phyloP scores from a whole-genome alignment of 2,888 invertebrate genomes.

The Agriopis aurantiaria region DNA sequence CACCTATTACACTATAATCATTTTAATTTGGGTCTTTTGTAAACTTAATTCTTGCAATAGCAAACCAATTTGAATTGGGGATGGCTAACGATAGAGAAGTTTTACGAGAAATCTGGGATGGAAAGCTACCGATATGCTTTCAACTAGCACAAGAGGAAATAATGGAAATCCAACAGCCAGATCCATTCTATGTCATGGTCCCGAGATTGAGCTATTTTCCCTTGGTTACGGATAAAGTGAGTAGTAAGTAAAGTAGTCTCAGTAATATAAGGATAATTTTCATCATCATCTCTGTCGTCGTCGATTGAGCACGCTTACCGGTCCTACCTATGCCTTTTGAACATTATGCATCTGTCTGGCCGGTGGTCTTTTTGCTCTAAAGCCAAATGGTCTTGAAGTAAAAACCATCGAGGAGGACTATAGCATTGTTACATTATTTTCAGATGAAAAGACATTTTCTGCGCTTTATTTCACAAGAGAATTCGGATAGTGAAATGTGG shows the following conservation, averaged over 20 bases:
- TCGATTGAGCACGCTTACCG: not conserved
- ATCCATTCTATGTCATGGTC: conserved; percentile 97
- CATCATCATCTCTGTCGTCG: not conserved
- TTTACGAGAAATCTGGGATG: conserved; percentile 97
- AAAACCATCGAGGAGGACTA: too few species aligned
- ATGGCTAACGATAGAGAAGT: conserved; percentile 99
- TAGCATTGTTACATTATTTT: conserved; percentile 43
- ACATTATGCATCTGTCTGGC: too few species aligned
- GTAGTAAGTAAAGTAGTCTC: not conserved
- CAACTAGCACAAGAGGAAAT: conserved; percentile 95
- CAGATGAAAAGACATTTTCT: conserved; percentile 96
- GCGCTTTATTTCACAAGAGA: conserved; percentile 92
- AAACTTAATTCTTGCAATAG: too few species aligned
- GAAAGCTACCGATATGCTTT: conserved; percentile 97
- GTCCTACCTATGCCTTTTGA: too few species aligned
- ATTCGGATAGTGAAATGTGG: conserved; percentile 96
- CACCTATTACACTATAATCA: not conserved
- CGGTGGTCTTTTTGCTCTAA: too few species aligned
- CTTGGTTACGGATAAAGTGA: conserved; percentile 96
- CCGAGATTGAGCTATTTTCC: conserved; percentile 98
- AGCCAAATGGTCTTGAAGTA: too few species aligned
- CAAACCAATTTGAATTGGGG: not conserved
- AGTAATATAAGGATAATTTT: not conserved
- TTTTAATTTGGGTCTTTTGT: too few species aligned
- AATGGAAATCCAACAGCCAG: conserved; percentile 95